Percentiles rank a stretch among this genome's conserved stretches.
phyloP scores from a whole-genome alignment of 2,113 vertebrate species.

The Microcebus murinus region DNA sequence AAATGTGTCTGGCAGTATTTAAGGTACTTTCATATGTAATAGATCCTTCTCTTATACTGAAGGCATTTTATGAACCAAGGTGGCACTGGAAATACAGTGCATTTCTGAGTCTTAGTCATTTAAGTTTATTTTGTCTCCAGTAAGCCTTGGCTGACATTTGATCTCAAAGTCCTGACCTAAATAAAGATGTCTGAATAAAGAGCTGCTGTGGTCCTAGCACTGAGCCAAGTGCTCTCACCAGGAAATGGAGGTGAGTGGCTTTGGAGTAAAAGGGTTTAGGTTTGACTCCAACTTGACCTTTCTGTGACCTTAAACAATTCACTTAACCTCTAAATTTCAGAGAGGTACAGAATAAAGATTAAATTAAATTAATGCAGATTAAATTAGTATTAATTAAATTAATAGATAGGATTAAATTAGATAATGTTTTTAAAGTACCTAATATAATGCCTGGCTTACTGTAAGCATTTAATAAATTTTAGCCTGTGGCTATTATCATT shows the following conservation, averaged over 20 bases:
- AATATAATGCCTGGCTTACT: background rate
- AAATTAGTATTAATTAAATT: no score
- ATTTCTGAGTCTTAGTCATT: background rate
- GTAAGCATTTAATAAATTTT: background rate
- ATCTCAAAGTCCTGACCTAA: background rate
- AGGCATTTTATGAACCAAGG: background rate
- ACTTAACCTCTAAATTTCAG: background rate
- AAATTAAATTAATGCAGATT: no score
- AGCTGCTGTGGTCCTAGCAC: background rate
- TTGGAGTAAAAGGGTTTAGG: background rate
- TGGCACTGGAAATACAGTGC: background rate
- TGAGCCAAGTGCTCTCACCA: background rate
- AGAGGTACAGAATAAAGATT: background rate
- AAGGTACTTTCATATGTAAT: background rate
- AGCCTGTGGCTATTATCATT: background rate
- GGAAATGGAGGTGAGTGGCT: background rate
- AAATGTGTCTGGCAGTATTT: background rate
- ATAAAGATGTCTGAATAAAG: background rate
- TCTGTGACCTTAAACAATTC: constrained; percentile 16
- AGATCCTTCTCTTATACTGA: background rate
- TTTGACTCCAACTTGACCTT: background rate
- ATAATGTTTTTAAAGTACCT: background rate
- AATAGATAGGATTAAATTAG: background rate
- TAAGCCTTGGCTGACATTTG: background rate
- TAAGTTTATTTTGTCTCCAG: background rate